Percentiles rank a stretch among this genome's conserved stretches.
Evolutionary conservation across 2,113 vertebrate species (phyloP).

Genomic region (Eudorcas thomsonii): DNA sequence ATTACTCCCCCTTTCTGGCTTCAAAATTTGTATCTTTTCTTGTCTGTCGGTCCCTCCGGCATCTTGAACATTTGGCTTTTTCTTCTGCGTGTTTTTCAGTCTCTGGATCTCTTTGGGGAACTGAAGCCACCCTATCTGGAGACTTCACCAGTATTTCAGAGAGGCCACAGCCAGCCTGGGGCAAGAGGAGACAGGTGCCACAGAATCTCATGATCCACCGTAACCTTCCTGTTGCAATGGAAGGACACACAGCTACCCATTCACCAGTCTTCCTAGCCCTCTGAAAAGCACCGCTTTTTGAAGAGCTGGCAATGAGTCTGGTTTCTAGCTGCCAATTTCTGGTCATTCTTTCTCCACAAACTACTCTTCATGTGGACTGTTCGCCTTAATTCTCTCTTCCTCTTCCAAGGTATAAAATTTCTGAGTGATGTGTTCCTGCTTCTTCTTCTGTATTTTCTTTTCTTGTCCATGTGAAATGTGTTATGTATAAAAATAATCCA

Average conservation of each 20-base stretch:
- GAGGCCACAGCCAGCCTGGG: neutral
- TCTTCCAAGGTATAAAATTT: slow-evolving; percentile 46
- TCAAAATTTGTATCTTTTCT: slow-evolving; percentile 13
- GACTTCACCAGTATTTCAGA: slow-evolving; percentile 22
- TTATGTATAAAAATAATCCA: neutral
- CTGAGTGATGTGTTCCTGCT: slow-evolving; percentile 23
- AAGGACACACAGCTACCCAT: neutral
- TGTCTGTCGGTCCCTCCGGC: neutral
- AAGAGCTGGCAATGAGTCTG: slow-evolving; percentile 31
- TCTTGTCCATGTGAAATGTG: neutral
- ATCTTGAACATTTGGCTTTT: slow-evolving; percentile 47
- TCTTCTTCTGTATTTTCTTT: slow-evolving; percentile 50
- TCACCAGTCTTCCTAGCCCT: neutral
- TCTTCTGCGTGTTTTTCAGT: slow-evolving; percentile 58
- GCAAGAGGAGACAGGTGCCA: neutral
- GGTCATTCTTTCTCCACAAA: neutral
- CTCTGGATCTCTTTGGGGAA: slow-evolving; percentile 50
- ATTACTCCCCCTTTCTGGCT: neutral
- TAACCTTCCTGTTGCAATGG: neutral
- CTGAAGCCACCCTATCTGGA: slow-evolving; percentile 39
- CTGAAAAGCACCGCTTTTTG: neutral
- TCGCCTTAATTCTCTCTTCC: slow-evolving; percentile 30
- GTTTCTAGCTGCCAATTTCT: neutral
- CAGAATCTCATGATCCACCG: neutral
- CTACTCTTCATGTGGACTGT: neutral